phyloP scores from a whole-genome alignment of 2,113 vertebrate genomes.

The Coptodon rendalli region DNA sequence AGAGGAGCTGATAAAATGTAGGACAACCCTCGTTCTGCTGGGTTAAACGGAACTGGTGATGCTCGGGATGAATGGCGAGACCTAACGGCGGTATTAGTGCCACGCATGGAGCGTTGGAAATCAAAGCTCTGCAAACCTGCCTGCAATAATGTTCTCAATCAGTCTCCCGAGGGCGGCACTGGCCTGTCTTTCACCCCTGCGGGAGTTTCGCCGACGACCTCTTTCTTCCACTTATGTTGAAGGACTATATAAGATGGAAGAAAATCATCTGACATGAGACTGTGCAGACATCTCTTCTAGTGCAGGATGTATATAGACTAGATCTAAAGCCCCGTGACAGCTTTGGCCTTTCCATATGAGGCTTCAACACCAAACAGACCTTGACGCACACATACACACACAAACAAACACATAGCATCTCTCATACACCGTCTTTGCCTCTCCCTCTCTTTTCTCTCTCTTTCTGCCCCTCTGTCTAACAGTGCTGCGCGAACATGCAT shows the following conservation, averaged over 20 bases:
- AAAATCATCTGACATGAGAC: not conserved
- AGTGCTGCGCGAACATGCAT: conserved; percentile 50
- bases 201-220: conserved; percentile 6
- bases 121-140: not conserved
- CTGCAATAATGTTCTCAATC: not conserved
- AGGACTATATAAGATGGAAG: not conserved
- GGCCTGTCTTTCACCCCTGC: not conserved
- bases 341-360: conserved; percentile 52
- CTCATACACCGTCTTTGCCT: not conserved
- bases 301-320: conserved; percentile 11
- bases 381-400: conserved; percentile 2
- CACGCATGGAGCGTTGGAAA: not conserved
- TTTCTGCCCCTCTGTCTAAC: conserved; percentile 18
- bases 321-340: conserved; percentile 55
- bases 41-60: conserved; percentile 19
- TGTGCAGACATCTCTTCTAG: conserved; percentile 10
- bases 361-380: conserved; percentile 30
- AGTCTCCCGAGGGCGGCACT: not conserved
- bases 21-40: conserved; percentile 40
- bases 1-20: conserved; percentile 56
- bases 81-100: not conserved
- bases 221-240: not conserved
- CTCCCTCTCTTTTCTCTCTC: not conserved
- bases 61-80: conserved; percentile 4
- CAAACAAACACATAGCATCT: not conserved